phyloP scores from a whole-genome alignment of 2,797 vertebrate genomes.

The Perodicticus potto region DNA sequence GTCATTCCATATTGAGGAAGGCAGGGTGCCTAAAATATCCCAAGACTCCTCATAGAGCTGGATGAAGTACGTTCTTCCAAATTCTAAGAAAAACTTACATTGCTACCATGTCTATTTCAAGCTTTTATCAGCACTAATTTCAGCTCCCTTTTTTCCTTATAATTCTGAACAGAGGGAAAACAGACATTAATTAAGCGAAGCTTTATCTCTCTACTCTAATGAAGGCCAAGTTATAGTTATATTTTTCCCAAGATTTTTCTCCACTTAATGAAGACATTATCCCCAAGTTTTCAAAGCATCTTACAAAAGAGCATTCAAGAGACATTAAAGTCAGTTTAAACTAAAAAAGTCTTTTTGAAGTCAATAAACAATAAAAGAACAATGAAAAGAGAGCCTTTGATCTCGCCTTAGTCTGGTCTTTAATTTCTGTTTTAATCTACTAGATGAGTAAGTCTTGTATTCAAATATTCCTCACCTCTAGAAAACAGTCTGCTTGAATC shows the following conservation, averaged over 20 bases:
- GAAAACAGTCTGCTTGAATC: conserved; percentile 82
- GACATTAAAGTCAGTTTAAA: conserved; percentile 92
- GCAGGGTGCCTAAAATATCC: background rate
- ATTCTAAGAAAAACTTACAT: conserved; percentile 75
- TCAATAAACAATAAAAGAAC: conserved; percentile 93
- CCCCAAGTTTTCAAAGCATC: conserved; percentile 91
- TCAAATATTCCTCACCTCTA: conserved; percentile 87
- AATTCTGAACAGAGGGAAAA: conserved; percentile 88
- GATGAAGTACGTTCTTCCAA: background rate
- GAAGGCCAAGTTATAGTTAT: conserved; percentile 89
- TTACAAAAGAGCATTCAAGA: conserved; percentile 91
- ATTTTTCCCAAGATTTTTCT: conserved; percentile 89
- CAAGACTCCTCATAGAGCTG: background rate
- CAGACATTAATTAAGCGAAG: conserved; percentile 89
- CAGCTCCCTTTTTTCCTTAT: conserved; percentile 77
- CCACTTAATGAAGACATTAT: conserved; percentile 92
- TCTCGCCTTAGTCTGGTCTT: conserved; percentile 89
- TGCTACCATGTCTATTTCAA: conserved; percentile 75
- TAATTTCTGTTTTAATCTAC: conserved; percentile 92
- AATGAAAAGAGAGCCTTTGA: conserved; percentile 91
- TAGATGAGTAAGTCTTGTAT: conserved; percentile 86
- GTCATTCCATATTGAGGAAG: background rate
- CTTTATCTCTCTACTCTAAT: conserved; percentile 89
- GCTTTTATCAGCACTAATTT: conserved; percentile 88
- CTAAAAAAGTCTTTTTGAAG: conserved; percentile 92